Evolutionary conservation across 2,797 vertebrate species (phyloP), one percentile per base, ranked within the genome.

Genomic region (Rhodeus uyekii): DNA sequence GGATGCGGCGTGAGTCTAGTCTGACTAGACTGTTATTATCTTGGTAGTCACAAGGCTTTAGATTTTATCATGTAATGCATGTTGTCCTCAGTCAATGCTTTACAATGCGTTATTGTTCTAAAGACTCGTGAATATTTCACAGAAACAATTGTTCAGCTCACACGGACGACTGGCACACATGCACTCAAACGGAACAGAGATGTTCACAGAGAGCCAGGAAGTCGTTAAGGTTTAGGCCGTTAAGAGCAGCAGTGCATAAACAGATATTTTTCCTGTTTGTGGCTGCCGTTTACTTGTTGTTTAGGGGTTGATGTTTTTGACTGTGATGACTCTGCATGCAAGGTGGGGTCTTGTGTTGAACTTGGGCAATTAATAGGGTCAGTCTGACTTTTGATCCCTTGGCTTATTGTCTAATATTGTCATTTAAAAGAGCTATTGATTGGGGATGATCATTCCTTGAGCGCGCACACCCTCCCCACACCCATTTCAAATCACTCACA

Each of bases 131-230:
- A 29, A 24, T 58, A 42, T 60, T 60, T 68, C 53, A 44, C 53
- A 16, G 50, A 34, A 58, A 24, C 29, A 7, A 58, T 32, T 68
- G 78, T 71, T 46, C 27, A 18, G 27, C 74, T 74, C 63, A 60
- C 73, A 27, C 76, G 55, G 29, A 46, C 64, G 14, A 44, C 36
- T 72, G 22, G 67, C 55, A 44, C 38, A 55, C 82, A 68, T 38
- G 38, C 22, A n/a, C 44, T 39, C 24, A 36, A 34, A 77, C 67
- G 63, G 67, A 69, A 50, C 72, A 77, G 38, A 84, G 75, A 78
- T 27, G 67, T 80, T 72, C 77, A 58, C 38, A 83, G 71, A 76
- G 29, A 81, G 71, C 80, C 84, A 87, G 87, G 87, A 87, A 87
- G 87, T 87, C 46, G n/a, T n/a, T n/a, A 80, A 77, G 73, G 68